Conservation (phyloP, 2,888 invertebrate genomes). For the Apotomis capreana region DNA sequence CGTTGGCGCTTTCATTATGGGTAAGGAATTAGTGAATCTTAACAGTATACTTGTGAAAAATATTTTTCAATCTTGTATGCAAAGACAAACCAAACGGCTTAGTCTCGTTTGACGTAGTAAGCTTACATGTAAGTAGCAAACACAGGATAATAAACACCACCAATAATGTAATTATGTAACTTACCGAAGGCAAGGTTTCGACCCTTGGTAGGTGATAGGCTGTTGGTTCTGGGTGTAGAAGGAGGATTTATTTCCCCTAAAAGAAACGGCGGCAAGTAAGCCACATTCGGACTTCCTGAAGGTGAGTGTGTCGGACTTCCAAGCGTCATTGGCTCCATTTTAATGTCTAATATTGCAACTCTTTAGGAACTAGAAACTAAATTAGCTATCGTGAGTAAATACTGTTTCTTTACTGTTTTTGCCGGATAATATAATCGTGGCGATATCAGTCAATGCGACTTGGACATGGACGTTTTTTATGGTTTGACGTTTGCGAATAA, state of each 20-base stretch:
- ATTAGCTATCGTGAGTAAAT: not conserved
- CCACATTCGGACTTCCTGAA: constrained; percentile 85
- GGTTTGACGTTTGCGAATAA: constrained; percentile 18
- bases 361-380: constrained; percentile 26
- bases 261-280: constrained; percentile 90
- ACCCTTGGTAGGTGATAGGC: constrained; percentile 84
- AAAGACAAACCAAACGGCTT: no score
- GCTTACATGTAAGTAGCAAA: no score
- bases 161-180: constrained; percentile 48
- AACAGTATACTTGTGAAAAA: no score
- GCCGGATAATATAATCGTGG: not conserved
- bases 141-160: no score
- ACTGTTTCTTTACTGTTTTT: constrained; percentile 7
- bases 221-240: constrained; percentile 82
- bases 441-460: constrained; percentile 12
- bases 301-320: constrained; percentile 91
- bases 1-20: no score
- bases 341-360: constrained; percentile 39
- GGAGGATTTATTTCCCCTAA: constrained; percentile 88
- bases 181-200: constrained; percentile 83
- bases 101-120: no score
- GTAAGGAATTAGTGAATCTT: no score
- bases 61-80: no score
- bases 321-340: constrained; percentile 93
- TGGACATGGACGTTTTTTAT: no score